Percentiles rank a stretch among this genome's conserved stretches.
Conservation (phyloP, 2,888 invertebrate species). For the Masnerella sp. region DNA sequence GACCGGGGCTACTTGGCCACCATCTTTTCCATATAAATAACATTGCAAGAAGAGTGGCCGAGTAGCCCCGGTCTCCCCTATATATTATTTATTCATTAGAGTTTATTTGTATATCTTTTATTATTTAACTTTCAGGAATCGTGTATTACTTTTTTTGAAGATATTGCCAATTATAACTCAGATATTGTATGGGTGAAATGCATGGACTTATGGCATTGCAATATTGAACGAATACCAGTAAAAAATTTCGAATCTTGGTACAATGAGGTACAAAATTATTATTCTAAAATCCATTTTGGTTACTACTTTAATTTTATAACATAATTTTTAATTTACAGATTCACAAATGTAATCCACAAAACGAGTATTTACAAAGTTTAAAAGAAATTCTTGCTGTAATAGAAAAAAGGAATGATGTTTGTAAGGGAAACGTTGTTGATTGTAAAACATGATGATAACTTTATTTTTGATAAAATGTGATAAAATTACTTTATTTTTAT, state of each 20-base stretch:
- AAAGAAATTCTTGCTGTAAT: conserved; percentile 66
- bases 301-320: neutral
- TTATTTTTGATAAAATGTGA: too few species aligned
- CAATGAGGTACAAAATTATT: conserved; percentile 61
- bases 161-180: conserved; percentile 78
- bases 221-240: conserved; percentile 61
- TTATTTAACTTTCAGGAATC: conserved; percentile 74
- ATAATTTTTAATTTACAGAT: conserved; percentile 54
- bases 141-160: conserved; percentile 80
- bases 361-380: conserved; percentile 68
- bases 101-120: neutral
- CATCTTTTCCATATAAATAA: too few species aligned
- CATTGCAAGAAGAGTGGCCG: too few species aligned
- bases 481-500: too few species aligned
- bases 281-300: neutral
- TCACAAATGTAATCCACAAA: conserved; percentile 51
- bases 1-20: too few species aligned
- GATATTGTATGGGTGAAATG: conserved; percentile 75
- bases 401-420: conserved; percentile 53
- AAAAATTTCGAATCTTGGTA: conserved; percentile 60
- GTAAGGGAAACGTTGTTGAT: too few species aligned
- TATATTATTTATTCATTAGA: neutral
- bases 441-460: too few species aligned
- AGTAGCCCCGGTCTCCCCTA: too few species aligned
- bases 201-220: conserved; percentile 68